Conservation (phyloP, 2,113 vertebrate genomes). For the Passer domesticus region DNA sequence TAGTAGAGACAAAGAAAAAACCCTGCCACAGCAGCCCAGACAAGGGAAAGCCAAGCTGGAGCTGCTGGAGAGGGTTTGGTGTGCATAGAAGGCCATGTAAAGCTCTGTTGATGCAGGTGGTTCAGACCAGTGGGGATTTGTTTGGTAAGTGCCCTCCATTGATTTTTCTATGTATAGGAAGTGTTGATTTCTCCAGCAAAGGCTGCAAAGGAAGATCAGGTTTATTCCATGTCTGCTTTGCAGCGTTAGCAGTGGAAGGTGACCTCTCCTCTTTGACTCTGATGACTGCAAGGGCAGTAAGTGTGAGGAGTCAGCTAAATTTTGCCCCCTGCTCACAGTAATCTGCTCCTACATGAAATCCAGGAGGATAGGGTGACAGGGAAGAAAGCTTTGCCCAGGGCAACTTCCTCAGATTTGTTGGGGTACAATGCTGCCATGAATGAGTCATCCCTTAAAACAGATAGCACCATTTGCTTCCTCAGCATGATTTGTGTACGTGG, state of each 20-base stretch:
- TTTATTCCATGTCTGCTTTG: not conserved
- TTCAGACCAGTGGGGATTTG: not conserved
- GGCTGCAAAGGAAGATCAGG: not conserved
- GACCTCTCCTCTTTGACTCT: not conserved
- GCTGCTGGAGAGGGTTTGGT: not conserved
- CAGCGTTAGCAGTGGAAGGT: not conserved
- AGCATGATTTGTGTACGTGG: not conserved
- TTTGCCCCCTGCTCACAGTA: not conserved
- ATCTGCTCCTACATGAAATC: not conserved
- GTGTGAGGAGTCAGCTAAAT: not conserved
- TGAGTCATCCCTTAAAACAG: not conserved
- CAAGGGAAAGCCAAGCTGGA: not conserved
- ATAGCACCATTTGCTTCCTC: not conserved
- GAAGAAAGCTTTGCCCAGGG: not conserved
- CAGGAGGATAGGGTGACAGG: not conserved
- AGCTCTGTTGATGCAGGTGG: not conserved
- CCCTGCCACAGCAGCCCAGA: fast-evolving
- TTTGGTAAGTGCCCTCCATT: not conserved
- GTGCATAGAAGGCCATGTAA: not conserved
- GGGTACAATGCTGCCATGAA: not conserved
- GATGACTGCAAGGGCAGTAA: not conserved
- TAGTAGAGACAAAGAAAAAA: not conserved
- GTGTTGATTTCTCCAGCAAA: not conserved
- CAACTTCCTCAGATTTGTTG: not conserved
- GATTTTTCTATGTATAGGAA: constrained; percentile 28